phyloP scores from a whole-genome alignment of 1,140 invertebrate genomes.

The Oscheius sp. region DNA sequence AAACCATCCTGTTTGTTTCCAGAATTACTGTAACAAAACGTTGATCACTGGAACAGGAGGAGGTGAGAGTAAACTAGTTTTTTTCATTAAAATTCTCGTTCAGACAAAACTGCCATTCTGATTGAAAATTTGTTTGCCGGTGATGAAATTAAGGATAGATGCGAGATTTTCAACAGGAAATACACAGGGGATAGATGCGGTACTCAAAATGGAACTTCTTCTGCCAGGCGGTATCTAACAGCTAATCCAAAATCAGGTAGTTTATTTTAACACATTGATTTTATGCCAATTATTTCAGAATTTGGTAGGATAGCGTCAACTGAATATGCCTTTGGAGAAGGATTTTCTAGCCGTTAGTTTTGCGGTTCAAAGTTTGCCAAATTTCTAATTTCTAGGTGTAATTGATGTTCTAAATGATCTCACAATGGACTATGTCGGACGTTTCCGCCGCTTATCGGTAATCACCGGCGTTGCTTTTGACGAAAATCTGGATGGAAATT shows the following conservation, averaged over 20 bases:
- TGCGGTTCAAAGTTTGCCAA: not conserved
- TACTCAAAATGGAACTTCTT: not conserved
- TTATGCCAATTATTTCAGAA: not conserved
- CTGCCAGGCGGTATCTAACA: not conserved
- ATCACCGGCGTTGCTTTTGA: conserved; percentile 32
- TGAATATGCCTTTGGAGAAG: not conserved
- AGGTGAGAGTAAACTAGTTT: not conserved
- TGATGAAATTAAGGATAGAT: not conserved
- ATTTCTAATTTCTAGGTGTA: conserved; percentile 31
- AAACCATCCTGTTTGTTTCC: not conserved
- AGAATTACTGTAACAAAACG: not conserved
- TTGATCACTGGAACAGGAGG: not conserved
- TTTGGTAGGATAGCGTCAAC: not conserved
- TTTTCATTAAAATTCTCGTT: not conserved
- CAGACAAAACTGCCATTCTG: not conserved
- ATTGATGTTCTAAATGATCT: not conserved
- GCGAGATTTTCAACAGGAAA: not conserved
- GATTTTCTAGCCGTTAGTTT: not conserved
- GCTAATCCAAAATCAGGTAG: not conserved
- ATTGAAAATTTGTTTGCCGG: not conserved
- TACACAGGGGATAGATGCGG: not conserved
- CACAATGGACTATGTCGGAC: not conserved
- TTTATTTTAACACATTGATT: too few species aligned
- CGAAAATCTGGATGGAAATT: not conserved
- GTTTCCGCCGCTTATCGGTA: conserved; percentile 12